phyloP scores from a whole-genome alignment of 2,888 invertebrate species.

The Hipparchia semele region DNA sequence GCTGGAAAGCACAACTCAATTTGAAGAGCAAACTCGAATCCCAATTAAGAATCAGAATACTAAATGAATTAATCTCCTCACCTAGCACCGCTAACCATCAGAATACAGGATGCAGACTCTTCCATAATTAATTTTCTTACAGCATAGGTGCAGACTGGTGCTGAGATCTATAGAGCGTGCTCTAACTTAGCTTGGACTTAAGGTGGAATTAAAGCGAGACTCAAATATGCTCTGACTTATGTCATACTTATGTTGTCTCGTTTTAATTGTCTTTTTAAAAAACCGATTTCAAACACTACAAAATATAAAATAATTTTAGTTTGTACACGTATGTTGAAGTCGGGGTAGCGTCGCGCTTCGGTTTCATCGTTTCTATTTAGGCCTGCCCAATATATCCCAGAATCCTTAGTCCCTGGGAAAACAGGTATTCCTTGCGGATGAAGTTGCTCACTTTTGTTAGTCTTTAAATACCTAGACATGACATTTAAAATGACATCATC shows the following conservation, averaged over 20 bases:
- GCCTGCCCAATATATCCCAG: too few relatives aligned
- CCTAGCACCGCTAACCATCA: not conserved
- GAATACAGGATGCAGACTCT: not conserved
- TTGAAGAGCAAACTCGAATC: not conserved
- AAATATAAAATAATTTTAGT: too few relatives aligned
- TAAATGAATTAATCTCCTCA: not conserved
- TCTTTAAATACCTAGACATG: conserved; percentile 13
- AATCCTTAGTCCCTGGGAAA: too few relatives aligned
- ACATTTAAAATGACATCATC: conserved; percentile 36
- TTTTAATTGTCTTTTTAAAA: too few relatives aligned
- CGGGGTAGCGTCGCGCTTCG: too few relatives aligned
- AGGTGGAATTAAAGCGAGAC: not conserved
- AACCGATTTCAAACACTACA: too few relatives aligned
- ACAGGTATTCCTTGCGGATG: not conserved
- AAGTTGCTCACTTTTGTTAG: not conserved
- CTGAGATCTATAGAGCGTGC: too few relatives aligned
- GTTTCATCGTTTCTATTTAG: too few relatives aligned
- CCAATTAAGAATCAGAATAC: not conserved
- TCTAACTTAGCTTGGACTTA: not conserved
- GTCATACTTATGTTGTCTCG: not conserved
- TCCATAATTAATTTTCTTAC: conserved; percentile 2
- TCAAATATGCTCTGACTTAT: not conserved
- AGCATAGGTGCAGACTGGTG: not conserved
- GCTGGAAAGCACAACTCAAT: not conserved
- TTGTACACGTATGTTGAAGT: too few relatives aligned